Evolutionary conservation across 2,888 invertebrate species (phyloP).

Genomic region (Phrixothrix hirtus): DNA sequence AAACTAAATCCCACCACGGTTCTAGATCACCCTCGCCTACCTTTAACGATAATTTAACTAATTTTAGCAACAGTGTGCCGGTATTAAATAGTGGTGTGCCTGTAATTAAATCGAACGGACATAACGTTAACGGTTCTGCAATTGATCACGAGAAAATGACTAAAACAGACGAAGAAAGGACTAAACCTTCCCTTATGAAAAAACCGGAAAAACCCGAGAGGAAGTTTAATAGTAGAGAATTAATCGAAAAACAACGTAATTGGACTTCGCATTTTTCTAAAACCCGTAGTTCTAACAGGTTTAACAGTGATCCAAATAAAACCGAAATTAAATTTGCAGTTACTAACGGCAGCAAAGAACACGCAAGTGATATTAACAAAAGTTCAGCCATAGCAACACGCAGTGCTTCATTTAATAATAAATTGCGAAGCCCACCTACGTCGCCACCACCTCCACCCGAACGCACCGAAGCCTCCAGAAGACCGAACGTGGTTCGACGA

Average conservation of each 20-base stretch:
- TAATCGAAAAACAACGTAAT: conserved; percentile 88
- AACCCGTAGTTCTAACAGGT: conserved; percentile 64
- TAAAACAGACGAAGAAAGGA: conserved; percentile 39
- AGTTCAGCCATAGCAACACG: conserved; percentile 50
- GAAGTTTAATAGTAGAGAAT: conserved; percentile 79
- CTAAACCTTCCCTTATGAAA: conserved; percentile 48
- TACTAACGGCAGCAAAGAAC: conserved; percentile 48
- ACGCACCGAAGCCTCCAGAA: conserved; percentile 51
- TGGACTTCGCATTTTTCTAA: conserved; percentile 91
- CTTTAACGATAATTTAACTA: conserved; percentile 59
- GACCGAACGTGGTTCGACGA: conserved; percentile 47
- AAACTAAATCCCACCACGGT: conserved; percentile 52
- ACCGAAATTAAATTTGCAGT: conserved; percentile 60
- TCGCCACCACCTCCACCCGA: conserved; percentile 58
- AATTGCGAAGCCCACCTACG: conserved; percentile 53
- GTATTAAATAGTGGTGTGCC: conserved; percentile 52
- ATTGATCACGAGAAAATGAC: conserved; percentile 37
- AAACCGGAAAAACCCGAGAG: conserved; percentile 85
- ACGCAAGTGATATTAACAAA: conserved; percentile 35
- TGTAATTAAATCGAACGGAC: conserved; percentile 43
- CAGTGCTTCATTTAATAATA: conserved; percentile 64
- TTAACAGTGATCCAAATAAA: conserved; percentile 68
- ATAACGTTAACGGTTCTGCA: conserved; percentile 34
- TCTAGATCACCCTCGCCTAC: conserved; percentile 58
- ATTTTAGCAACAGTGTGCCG: conserved; percentile 61